Base-by-base conservation (phyloP, 2,797 vertebrate species). In the Sebastolobus alascanus region DNA sequence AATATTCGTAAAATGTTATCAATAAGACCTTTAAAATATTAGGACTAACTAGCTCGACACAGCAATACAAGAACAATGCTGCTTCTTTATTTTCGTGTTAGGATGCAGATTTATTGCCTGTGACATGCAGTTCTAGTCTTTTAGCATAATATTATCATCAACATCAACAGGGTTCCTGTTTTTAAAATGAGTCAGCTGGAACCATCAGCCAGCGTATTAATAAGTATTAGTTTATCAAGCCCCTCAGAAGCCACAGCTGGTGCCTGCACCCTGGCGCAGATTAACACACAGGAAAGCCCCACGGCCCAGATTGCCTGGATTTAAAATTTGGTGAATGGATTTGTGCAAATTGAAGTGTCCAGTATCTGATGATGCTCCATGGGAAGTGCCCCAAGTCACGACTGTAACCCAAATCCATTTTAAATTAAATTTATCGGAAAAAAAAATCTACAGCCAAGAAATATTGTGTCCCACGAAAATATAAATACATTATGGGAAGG, bases 291-390 rank as follows among this genome's bases (percentile, higher is more conserved):
- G 20, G 33, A 22, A n/a, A 35, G 60, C 61, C 61, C 61, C 35
- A 1, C 12, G 38, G 38, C 64, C 40, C 64, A 18, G 64, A 66
- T 66, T 43, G 64, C 38, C 64, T 20, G 1, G 64, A 66, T 46
- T 66, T 43, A 25, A 29, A 29, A 29, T 63, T 38, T 29, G 40
- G 14, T 29, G 27, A 66, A 46, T 29, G 25, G 38, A 66, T 66
- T 40, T 27, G 37, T 66, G 63, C 63, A 40, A 46, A 29, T 66
- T 1, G 38, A 66, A 46, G 63, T 66, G 63, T 66, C 63, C 37
- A 18, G 61, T 64, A 25, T 64, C 61, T 64, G 35, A 64, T 38
- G 61, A 64, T 40, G 35, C 35, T 14, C 35, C 37, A 3, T 38
- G 61, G 61, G 61, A 64, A 25, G 38, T 64, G 33, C 37, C 33